Base-by-base conservation (phyloP, 2,113 vertebrate genomes). In the Rhinoptilus africanus region DNA sequence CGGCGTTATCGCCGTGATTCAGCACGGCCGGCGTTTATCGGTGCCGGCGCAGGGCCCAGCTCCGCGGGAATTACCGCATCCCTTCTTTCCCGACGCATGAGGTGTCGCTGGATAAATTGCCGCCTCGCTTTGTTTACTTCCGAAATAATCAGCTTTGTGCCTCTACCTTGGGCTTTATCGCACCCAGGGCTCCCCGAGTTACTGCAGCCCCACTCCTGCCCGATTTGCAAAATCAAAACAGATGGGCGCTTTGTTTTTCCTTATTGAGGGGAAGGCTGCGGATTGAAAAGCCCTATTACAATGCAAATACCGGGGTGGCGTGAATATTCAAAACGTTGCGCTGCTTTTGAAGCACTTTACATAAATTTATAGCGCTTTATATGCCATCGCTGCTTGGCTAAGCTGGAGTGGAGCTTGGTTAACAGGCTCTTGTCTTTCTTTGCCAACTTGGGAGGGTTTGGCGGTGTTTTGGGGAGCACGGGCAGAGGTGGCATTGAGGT, bases 291-390 rank as follows among this genome's bases (percentile, higher is more conserved):
- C 48, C 76, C 96, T 7, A 88, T 97, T 96, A 75, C 83, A 14
- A 97, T 97, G 96, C 96, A 95, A 95, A 97, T 97, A 87, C 91
- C 48, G 57, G 72, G 43, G 47, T 41, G 92, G 60, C 20, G 94
- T 97, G 92, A 97, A 97, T 96, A 96, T 97, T 96, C 94, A 95
- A 60, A 87, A 18, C 19, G 0, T 57, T 21, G 54, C 4, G 21
- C 57, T 59, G 53, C 69, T 92, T 95, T 96, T 45, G 67, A 85
- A 66, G 60, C 73, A 26, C 66, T 85, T 94, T 68, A 60, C 89
- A 76, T 96, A 72, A 73, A 95, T 96, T 77, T 87, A 19, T 92
- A 18, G 80, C 1, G 35, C 45, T 96, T 94, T 89, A 15, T 83
- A 17, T 3, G 35, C 72, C 88, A 23, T 67, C 8, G 6, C 35